Evolutionary conservation across 2,888 invertebrate genomes (phyloP).

Genomic region (Nymphalis urticae): DNA sequence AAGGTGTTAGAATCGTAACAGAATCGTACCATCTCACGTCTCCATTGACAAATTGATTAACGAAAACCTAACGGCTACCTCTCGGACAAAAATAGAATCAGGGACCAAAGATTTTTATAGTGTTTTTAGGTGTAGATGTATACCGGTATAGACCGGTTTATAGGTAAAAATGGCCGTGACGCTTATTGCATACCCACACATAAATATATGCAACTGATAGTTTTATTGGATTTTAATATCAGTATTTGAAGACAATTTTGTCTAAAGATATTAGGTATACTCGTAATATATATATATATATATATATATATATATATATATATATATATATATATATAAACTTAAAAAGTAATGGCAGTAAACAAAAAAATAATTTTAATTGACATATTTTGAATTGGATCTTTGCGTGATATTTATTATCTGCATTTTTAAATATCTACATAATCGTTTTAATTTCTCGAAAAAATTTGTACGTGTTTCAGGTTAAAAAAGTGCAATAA

Average conservation of each 20-base stretch:
- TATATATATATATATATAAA: background rate
- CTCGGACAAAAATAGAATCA: constrained; percentile 39
- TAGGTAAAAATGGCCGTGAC: too few relatives aligned
- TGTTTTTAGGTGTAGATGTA: too few relatives aligned
- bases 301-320: background rate
- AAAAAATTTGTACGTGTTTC: background rate
- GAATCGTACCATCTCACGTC: constrained; percentile 47
- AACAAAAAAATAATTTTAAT: background rate
- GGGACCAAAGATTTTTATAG: constrained; percentile 11
- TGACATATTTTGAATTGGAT: background rate
- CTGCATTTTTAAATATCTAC: background rate
- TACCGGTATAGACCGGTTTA: too few relatives aligned
- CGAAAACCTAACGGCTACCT: constrained; percentile 46
- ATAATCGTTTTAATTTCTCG: background rate
- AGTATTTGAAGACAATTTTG: too few relatives aligned
- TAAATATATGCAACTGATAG: too few relatives aligned
- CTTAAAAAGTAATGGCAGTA: background rate
- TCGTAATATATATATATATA: background rate
- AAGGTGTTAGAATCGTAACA: constrained; percentile 42
- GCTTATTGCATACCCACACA: too few relatives aligned
- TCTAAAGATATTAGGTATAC: too few relatives aligned
- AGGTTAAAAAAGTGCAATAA: too few relatives aligned
- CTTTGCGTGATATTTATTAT: background rate
- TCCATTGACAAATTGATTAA: constrained; percentile 74
- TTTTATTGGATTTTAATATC: too few relatives aligned